These are phyloP conservation scores for Siniperca undulata DNA, from an alignment of 2,797 vertebrate species.

Conservation along the genomic window DNA sequence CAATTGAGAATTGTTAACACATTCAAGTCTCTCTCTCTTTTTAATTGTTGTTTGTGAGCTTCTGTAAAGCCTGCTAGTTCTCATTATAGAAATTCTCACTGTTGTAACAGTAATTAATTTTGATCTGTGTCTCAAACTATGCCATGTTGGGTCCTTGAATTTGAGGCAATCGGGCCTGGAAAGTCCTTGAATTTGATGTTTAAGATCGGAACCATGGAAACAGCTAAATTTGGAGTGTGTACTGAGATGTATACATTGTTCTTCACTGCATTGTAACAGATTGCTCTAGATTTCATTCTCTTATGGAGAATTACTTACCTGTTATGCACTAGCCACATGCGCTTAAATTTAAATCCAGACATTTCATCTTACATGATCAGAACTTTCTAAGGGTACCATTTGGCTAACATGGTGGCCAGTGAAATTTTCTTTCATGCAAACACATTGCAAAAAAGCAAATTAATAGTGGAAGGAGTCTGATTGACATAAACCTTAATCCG, in stretches of 20 bases:
- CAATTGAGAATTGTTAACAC: no score
- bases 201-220: no score
- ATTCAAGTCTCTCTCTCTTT: no score
- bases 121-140: no score
- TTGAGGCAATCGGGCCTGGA: no score
- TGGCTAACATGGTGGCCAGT: not conserved
- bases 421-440: not conserved
- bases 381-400: not conserved
- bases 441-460: not conserved
- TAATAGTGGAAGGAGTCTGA: not conserved
- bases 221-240: not conserved
- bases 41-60: no score
- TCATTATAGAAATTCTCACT: no score
- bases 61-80: no score
- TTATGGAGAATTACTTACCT: not conserved
- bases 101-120: no score
- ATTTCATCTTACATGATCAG: not conserved
- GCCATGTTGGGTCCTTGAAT: no score
- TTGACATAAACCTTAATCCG: not conserved
- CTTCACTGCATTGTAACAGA: not conserved
- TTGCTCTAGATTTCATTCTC: not conserved
- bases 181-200: no score
- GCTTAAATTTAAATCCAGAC: not conserved
- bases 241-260: not conserved
- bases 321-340: not conserved